These are phyloP conservation scores for Eleginops maclovinus DNA, from an alignment of 2,113 vertebrate genomes.

Conservation along the genomic window DNA sequence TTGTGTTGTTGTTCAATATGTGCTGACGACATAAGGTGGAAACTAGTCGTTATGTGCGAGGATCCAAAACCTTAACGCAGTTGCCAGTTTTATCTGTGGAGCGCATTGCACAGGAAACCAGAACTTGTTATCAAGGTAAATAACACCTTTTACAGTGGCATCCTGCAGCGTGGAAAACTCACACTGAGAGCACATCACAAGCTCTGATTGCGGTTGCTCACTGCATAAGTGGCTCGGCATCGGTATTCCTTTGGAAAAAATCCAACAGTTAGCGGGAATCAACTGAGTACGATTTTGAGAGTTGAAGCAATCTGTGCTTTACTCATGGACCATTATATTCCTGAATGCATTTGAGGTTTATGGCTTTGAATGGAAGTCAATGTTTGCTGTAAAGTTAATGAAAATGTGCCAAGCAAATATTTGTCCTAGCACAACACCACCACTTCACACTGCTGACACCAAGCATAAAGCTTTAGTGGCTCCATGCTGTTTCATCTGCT, in stretches of 20 bases:
- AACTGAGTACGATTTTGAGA: not conserved
- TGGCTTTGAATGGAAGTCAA: not conserved
- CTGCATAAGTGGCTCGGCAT: not conserved
- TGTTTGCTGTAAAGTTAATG: not conserved
- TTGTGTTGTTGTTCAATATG: not conserved
- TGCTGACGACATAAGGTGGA: not conserved
- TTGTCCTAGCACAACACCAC: not conserved
- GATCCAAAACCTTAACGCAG: not conserved
- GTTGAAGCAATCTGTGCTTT: slow-evolving; percentile 1
- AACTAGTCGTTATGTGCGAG: not conserved
- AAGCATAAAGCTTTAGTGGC: not conserved
- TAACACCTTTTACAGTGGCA: slow-evolving; percentile 2
- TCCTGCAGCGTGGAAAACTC: not conserved
- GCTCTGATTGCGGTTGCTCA: not conserved
- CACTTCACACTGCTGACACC: not conserved
- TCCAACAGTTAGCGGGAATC: not conserved
- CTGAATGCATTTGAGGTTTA: not conserved
- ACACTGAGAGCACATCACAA: slow-evolving; percentile 1
- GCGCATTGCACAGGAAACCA: not conserved
- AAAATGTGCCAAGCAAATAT: not conserved
- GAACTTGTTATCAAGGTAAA: slow-evolving; percentile 2
- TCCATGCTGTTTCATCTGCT: not conserved
- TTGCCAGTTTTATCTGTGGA: not conserved
- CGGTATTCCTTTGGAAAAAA: not conserved
- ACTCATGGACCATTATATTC: not conserved